Evolutionary conservation across 2,888 invertebrate species (phyloP), one percentile per base, ranked within the genome.

Genomic region (Bombyx huttoni): DNA sequence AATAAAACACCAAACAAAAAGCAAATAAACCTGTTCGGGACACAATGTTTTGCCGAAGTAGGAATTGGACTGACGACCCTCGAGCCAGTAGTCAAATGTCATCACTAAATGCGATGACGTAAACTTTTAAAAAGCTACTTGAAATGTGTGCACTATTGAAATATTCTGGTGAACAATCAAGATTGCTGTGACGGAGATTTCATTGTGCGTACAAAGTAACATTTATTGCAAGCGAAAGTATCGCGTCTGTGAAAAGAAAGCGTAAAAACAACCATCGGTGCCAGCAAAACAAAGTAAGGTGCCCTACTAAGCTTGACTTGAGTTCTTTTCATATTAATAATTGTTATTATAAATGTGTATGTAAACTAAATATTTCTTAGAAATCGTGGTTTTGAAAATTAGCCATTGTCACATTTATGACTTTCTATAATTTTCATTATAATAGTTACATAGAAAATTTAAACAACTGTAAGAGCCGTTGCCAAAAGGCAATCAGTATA

Each of bases 181-280:
- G 72, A 72, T 73, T 63, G 70, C 65, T 67, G 63, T 63, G 63
- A 58, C 65, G 61, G 64, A 64, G 72, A 68, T 71, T 65, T 66
- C 66, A 70, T 70, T 70, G 73, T 71, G 62, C 59, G 59, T 63
- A 63, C 65, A 63, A 66, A 69, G 68, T 71, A 72, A 77, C 77
- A 75, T 77, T 76, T 75, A 75, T 74, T 70, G 71, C 70, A 71
- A 66, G 72, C 65, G 72, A 77, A 75, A 77, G 74, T 76, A 71
- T 64, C 61, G 65, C 65, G 62, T 70, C 67, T 72, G 64, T 60
- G 66, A 70, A 68, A 76, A 76, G 78, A 81, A 78, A 78, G 74
- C 73, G 78, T 70, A 67, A 72, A 74, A 65, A 67, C 67, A 67
- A 65, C 68, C 67, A 68, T 68, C 68, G 67, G 70, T 68, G 68